Conservation (phyloP, 2,888 invertebrate species). For the Ochropacha duplaris region DNA sequence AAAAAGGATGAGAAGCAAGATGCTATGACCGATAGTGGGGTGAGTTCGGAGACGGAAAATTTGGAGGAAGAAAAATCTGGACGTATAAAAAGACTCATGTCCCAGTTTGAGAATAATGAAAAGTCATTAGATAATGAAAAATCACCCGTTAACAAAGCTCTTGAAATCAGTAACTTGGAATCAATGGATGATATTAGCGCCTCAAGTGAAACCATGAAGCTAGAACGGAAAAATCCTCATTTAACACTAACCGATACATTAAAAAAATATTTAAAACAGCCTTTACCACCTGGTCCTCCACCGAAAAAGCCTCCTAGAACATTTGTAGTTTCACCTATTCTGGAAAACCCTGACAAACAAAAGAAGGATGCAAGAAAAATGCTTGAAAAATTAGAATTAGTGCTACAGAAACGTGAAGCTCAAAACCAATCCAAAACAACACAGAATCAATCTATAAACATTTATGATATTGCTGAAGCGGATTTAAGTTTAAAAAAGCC, state of each 20-base stretch:
- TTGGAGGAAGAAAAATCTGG: conserved; percentile 66
- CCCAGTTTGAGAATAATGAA: conserved; percentile 26
- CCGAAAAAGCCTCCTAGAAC: conserved; percentile 90
- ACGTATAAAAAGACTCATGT: conserved; percentile 44
- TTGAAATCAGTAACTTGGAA: conserved; percentile 46
- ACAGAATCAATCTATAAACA: conserved; percentile 10
- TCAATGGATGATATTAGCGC: conserved; percentile 60
- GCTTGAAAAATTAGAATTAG: conserved; percentile 85
- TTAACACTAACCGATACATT: conserved; percentile 82
- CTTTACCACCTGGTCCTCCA: conserved; percentile 87
- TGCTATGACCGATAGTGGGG: conserved; percentile 76
- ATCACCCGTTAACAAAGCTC: neutral
- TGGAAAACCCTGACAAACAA: conserved; percentile 49
- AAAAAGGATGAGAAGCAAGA: conserved; percentile 60
- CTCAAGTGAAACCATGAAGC: conserved; percentile 69
- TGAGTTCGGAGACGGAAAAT: conserved; percentile 78
- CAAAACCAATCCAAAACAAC: conserved; percentile 46
- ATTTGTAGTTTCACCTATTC: conserved; percentile 65
- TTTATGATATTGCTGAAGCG: conserved; percentile 48
- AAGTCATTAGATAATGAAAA: conserved; percentile 24
- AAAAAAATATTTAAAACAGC: conserved; percentile 86
- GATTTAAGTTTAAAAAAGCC: conserved; percentile 52
- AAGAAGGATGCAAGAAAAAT: conserved; percentile 84
- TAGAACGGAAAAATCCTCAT: conserved; percentile 74
- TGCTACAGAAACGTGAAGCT: conserved; percentile 74